These are phyloP conservation scores for Mustelus asterias DNA, from an alignment of 2,113 vertebrate species.

Conservation along the genomic window DNA sequence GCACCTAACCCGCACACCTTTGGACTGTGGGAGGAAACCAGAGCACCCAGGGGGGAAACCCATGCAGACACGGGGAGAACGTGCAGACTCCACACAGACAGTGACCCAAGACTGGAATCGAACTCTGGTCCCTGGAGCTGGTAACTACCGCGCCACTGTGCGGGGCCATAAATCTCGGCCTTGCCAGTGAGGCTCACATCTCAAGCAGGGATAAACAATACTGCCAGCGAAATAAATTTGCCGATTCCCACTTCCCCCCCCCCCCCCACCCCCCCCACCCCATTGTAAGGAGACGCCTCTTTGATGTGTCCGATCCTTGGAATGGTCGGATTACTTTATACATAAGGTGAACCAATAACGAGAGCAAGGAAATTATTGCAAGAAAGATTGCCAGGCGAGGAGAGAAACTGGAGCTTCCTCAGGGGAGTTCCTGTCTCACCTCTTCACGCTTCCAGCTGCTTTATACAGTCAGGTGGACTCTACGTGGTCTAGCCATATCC, in stretches of 20 bases:
- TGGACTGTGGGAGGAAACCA: no score
- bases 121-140: no score
- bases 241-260: background rate
- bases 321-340: background rate
- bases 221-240: background rate
- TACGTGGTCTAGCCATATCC: background rate
- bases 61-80: no score
- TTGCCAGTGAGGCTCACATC: background rate
- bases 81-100: no score
- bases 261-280: no score
- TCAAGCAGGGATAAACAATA: background rate
- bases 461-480: background rate
- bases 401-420: background rate
- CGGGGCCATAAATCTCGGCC: no score
- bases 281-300: background rate
- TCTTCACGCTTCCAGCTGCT: background rate
- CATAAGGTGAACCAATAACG: background rate
- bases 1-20: no score
- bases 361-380: background rate
- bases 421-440: background rate
- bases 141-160: no score
- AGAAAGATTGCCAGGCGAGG: background rate
- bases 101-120: no score
- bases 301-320: background rate
- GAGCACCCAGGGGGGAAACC: no score